Percentiles rank a stretch among this genome's conserved stretches.
Evolutionary conservation across 1,140 invertebrate species (phyloP).

Genomic region (Sitobion miscanthi): DNA sequence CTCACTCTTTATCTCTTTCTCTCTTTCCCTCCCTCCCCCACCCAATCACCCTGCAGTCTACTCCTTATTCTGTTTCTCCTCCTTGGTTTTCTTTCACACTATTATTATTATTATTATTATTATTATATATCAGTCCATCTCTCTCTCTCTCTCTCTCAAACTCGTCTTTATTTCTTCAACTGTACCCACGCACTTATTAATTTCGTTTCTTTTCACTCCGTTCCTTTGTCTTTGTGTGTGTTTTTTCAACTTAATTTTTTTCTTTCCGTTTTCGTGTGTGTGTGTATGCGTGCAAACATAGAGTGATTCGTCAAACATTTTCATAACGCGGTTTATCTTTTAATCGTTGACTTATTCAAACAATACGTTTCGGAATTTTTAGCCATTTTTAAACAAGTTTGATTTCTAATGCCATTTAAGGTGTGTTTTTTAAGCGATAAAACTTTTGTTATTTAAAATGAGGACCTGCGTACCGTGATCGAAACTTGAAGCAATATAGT

Average conservation of each 20-base stretch:
- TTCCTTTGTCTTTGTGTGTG: background rate
- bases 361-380: background rate
- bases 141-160: background rate
- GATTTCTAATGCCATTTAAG: background rate
- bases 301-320: background rate
- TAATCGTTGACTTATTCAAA: background rate
- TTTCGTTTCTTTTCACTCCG: background rate
- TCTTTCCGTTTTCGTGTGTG: background rate
- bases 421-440: background rate
- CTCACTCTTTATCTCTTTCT: background rate
- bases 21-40: background rate
- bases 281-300: background rate
- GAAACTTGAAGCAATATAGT: background rate
- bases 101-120: conserved; percentile 16
- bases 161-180: conserved; percentile 1
- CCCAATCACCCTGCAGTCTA: background rate
- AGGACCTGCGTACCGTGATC: background rate
- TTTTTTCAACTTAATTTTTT: background rate
- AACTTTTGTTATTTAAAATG: background rate
- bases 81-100: conserved; percentile 6
- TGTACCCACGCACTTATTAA: background rate
- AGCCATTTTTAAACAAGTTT: background rate
- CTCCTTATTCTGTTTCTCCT: background rate
- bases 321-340: background rate
- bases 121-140: background rate